Evolutionary conservation across 1,140 invertebrate genomes (phyloP).

Genomic region (Oryctes rhinoceros): DNA sequence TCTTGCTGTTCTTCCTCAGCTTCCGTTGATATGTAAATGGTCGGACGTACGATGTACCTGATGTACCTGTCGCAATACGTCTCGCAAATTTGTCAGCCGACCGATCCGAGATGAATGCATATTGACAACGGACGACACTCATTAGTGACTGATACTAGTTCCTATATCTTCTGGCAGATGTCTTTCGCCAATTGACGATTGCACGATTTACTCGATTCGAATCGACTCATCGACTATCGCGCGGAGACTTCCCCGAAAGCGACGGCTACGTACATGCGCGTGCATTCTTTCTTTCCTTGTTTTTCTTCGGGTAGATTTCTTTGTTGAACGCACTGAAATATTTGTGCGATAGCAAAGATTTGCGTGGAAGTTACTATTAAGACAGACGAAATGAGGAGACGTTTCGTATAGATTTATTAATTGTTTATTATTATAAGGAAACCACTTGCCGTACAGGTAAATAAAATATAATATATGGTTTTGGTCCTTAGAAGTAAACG

Average conservation of each 20-base stretch:
- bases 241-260: not conserved
- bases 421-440: too few species aligned
- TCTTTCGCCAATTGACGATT: conserved; percentile 23
- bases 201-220: conserved; percentile 23
- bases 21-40: conserved; percentile 49
- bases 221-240: not conserved
- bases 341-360: too few species aligned
- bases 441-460: too few species aligned
- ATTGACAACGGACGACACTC: conserved; percentile 38
- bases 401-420: too few species aligned
- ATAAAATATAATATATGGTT: too few species aligned
- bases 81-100: conserved; percentile 49
- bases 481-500: too few species aligned
- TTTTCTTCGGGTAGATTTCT: too few species aligned
- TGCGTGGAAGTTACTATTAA: too few species aligned
- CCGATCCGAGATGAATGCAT: conserved; percentile 45
- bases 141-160: conserved; percentile 39
- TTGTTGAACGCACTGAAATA: too few species aligned
- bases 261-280: not conserved
- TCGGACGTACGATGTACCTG: conserved; percentile 41
- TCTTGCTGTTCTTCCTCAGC: not conserved
- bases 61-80: conserved; percentile 50
- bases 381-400: too few species aligned
- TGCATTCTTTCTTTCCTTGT: too few species aligned
- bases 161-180: conserved; percentile 39